A percentile compares a stretch with the other conserved stretches of the same genome.
Conservation (phyloP, 2,888 invertebrate genomes). For the Scrobipalpa atriplicella region DNA sequence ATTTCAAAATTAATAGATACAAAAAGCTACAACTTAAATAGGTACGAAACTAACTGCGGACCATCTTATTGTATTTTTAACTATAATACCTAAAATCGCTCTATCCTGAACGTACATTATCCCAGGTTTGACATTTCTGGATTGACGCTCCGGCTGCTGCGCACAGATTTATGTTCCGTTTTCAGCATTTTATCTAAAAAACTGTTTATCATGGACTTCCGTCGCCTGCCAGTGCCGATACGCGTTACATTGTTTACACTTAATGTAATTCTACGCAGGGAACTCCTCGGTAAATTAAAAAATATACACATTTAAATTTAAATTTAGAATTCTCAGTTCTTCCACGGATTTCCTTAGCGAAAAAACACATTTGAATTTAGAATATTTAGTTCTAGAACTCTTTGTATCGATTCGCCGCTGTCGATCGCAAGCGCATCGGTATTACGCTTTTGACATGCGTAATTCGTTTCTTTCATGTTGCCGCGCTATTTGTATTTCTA, state of each 20-base stretch:
- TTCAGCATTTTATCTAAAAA: conserved; percentile 80
- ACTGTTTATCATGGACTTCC: conserved; percentile 81
- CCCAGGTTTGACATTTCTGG: conserved; percentile 64
- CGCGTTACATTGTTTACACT: conserved; percentile 81
- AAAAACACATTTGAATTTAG: conserved; percentile 13
- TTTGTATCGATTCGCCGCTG: conserved; percentile 66
- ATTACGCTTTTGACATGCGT: conserved; percentile 69
- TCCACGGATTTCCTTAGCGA: not conserved
- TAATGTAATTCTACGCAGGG: conserved; percentile 82
- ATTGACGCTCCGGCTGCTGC: conserved; percentile 61
- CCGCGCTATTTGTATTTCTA: conserved; percentile 43
- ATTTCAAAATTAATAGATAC: too few relatives aligned
- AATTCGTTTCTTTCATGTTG: conserved; percentile 56
- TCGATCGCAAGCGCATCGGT: conserved; percentile 57
- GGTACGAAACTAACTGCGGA: too few relatives aligned
- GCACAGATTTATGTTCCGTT: conserved; percentile 76
- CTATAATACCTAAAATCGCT: too few relatives aligned
- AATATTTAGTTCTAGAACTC: conserved; percentile 44
- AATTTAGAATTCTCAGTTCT: conserved; percentile 25
- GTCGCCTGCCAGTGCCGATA: conserved; percentile 78
- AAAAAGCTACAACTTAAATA: too few relatives aligned
- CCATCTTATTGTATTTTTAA: too few relatives aligned
- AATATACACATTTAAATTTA: not conserved
- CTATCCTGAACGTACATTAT: too few relatives aligned
- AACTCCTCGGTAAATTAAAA: conserved; percentile 73